These are phyloP conservation scores for Mellivora capensis DNA, from an alignment of 2,113 vertebrate genomes.

Conservation along the genomic window DNA sequence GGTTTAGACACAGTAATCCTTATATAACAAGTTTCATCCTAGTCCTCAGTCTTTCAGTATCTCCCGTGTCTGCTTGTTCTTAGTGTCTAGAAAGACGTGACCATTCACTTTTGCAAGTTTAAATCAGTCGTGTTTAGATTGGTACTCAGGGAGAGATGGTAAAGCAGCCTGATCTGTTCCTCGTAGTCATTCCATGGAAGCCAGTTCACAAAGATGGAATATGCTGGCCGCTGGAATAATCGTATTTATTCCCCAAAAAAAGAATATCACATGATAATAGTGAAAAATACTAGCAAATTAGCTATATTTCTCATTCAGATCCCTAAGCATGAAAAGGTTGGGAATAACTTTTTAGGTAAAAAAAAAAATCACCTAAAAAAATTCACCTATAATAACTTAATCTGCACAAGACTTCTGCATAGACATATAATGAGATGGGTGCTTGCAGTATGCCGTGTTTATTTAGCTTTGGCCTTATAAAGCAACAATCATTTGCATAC, in stretches of 20 bases:
- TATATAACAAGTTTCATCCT: neutral
- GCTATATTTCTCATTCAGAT: neutral
- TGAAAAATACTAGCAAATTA: neutral
- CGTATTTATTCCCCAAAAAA: neutral
- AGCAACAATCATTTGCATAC: conserved; percentile 74
- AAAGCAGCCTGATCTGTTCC: neutral
- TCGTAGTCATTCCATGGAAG: neutral
- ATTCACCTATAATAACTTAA: conserved; percentile 28
- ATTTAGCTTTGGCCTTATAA: conserved; percentile 69
- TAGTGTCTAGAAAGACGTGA: neutral
- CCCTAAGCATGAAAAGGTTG: neutral
- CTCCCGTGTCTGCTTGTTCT: neutral
- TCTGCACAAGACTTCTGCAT: conserved; percentile 46
- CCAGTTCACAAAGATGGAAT: neutral
- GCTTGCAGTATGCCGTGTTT: conserved; percentile 59
- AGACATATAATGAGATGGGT: conserved; percentile 19
- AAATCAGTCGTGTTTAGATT: neutral
- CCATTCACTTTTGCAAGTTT: neutral
- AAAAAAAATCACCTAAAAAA: conserved; percentile 18
- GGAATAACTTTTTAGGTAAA: neutral
- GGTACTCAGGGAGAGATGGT: neutral
- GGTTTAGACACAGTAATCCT: neutral
- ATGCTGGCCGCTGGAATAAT: neutral
- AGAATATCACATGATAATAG: neutral
- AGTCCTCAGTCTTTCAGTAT: neutral